These are phyloP conservation scores for Odontamblyopus rebecca DNA, from an alignment of 2,797 vertebrate species.

Conservation along the genomic window DNA sequence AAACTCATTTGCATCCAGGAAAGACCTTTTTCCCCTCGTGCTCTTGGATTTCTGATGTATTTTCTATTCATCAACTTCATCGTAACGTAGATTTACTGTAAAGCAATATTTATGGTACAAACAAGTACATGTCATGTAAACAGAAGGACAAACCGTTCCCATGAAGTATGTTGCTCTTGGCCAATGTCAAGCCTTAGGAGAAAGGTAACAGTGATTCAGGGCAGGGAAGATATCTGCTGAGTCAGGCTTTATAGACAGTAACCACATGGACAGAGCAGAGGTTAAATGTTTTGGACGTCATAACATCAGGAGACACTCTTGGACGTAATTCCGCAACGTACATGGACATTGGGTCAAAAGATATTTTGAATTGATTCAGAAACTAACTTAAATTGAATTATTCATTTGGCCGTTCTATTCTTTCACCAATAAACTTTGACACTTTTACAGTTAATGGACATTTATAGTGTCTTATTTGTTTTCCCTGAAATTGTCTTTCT, in stretches of 20 bases:
- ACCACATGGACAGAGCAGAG: neutral
- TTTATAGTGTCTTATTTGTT: neutral
- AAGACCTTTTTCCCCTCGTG: slow-evolving; percentile 34
- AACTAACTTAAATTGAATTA: too few species aligned
- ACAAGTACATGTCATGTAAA: neutral
- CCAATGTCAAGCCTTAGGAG: neutral
- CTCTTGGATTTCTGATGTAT: slow-evolving; percentile 23
- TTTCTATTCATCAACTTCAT: slow-evolving; percentile 1
- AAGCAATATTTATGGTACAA: neutral
- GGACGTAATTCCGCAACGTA: neutral
- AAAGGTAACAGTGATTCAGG: neutral
- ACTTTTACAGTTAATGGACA: too few species aligned
- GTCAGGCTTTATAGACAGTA: neutral
- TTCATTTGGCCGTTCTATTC: neutral
- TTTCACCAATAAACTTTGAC: neutral
- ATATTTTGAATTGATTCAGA: too few species aligned
- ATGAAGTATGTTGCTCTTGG: neutral
- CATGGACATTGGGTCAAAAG: neutral
- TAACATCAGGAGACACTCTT: neutral
- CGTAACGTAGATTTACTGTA: slow-evolving; percentile 1
- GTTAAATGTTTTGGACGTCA: neutral
- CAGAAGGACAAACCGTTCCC: neutral
- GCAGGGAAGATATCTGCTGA: neutral
- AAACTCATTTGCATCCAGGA: slow-evolving; percentile 43
- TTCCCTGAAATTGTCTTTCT: neutral